These are phyloP conservation scores for Habrosyne pyritoides DNA, from an alignment of 2,888 invertebrate genomes.

Conservation along the genomic window DNA sequence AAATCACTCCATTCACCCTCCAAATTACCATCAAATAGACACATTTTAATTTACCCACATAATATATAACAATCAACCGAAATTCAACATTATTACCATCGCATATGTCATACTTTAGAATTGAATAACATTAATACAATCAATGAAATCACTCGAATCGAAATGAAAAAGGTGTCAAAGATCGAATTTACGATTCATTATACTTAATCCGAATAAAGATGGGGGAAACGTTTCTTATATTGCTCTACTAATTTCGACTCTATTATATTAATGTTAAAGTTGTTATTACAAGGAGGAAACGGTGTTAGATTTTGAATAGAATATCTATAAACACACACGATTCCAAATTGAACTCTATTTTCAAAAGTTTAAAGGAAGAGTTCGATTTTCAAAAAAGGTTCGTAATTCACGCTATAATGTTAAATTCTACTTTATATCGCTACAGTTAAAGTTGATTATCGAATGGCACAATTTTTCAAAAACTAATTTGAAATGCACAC, in stretches of 20 bases:
- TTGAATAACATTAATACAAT: slow-evolving; percentile 47
- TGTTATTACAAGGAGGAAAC: slow-evolving; percentile 7
- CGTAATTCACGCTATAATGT: not conserved
- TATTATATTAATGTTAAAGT: slow-evolving; percentile 7
- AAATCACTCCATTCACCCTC: slow-evolving; percentile 53
- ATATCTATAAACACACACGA: not conserved
- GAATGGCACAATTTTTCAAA: slow-evolving; percentile 44
- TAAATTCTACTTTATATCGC: not conserved
- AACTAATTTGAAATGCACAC: slow-evolving; percentile 53
- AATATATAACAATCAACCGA: slow-evolving; percentile 15
- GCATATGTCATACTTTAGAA: slow-evolving; percentile 25
- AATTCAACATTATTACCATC: slow-evolving; percentile 23
- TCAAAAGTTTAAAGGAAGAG: slow-evolving; percentile 18
- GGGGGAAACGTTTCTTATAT: slow-evolving; percentile 47
- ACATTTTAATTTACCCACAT: slow-evolving; percentile 69
- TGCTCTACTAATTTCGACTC: slow-evolving; percentile 25
- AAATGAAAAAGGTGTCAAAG: slow-evolving; percentile 84
- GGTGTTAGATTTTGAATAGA: not conserved
- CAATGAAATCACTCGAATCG: slow-evolving; percentile 75
- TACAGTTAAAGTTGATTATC: not conserved
- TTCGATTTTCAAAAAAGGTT: slow-evolving; percentile 64
- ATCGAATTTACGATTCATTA: slow-evolving; percentile 84
- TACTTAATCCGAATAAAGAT: slow-evolving; percentile 78
- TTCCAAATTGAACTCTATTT: slow-evolving; percentile 15
- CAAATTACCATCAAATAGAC: slow-evolving; percentile 57